phyloP scores from a whole-genome alignment of 2,888 invertebrate genomes.

The Lapara coniferarum region DNA sequence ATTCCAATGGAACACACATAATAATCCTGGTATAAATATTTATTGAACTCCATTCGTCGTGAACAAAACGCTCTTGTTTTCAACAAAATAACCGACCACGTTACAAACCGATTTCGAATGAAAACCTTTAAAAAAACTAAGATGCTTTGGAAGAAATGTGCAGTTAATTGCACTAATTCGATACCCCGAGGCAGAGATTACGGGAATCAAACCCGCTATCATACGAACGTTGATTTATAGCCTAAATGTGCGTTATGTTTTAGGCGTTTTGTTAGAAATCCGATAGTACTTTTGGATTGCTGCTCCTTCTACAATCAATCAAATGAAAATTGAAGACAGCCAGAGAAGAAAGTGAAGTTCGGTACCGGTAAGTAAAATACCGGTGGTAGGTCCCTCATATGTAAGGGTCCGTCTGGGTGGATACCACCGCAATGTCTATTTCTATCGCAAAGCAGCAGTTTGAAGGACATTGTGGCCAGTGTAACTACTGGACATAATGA shows the following conservation, averaged over 20 bases:
- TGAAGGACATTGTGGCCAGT: no score
- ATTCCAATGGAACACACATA: no score
- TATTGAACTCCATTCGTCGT: no score
- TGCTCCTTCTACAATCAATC: background rate
- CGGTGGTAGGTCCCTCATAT: no score
- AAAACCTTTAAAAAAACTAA: constrained; percentile 44
- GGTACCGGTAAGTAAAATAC: no score
- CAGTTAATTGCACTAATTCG: constrained; percentile 65
- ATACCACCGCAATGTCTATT: no score
- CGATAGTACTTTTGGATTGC: background rate
- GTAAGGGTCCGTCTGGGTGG: no score
- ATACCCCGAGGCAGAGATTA: constrained; percentile 58
- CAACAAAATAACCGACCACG: constrained; percentile 23
- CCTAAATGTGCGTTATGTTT: constrained; percentile 20
- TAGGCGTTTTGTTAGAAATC: constrained; percentile 5
- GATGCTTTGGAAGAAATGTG: constrained; percentile 53
- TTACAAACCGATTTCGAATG: constrained; percentile 32
- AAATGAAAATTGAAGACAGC: background rate
- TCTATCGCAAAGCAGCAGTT: no score
- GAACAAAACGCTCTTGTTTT: no score
- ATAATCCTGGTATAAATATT: no score
- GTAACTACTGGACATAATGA: no score
- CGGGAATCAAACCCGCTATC: constrained; percentile 49
- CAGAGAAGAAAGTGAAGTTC: no score
- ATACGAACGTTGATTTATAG: constrained; percentile 34